Evolutionary conservation across 2,797 vertebrate species (phyloP).

Genomic region (Percopsis omiscomaycus): DNA sequence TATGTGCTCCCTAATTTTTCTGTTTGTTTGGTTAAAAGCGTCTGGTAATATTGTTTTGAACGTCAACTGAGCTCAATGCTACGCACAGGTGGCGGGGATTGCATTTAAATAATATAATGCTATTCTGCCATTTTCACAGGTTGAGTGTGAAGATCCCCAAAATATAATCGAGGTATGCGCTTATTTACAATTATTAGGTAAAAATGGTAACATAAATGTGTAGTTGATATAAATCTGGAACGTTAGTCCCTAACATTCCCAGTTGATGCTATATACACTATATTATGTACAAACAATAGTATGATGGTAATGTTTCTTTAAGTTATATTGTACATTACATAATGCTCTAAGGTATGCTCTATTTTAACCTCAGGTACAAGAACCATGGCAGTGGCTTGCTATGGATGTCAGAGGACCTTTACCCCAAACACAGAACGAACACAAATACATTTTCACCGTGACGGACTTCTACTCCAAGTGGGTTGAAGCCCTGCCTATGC

Average conservation of each 20-base stretch:
- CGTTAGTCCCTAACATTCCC: no score
- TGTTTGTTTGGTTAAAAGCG: not conserved
- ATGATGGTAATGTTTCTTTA: not conserved
- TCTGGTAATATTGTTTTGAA: no score
- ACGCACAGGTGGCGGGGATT: no score
- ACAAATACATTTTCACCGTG: conserved; percentile 68
- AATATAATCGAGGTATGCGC: conserved; percentile 56
- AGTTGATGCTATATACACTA: not conserved
- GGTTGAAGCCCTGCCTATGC: conserved; percentile 70
- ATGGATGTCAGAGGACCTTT: conserved; percentile 74
- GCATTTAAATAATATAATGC: not conserved
- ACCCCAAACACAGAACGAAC: conserved; percentile 54
- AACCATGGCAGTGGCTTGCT: conserved; percentile 75
- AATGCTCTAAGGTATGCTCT: not conserved
- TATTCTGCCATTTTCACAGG: conserved; percentile 39
- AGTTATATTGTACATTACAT: not conserved
- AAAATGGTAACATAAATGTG: no score
- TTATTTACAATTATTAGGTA: no score
- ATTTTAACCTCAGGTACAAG: conserved; percentile 57
- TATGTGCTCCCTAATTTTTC: not conserved
- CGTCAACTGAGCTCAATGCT: no score
- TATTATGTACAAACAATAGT: not conserved
- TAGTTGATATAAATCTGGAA: no score
- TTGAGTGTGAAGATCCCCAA: conserved; percentile 34
- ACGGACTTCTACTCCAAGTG: conserved; percentile 73